Base-by-base conservation (phyloP, 2,888 invertebrate species). In the Callyntrura sp. region DNA sequence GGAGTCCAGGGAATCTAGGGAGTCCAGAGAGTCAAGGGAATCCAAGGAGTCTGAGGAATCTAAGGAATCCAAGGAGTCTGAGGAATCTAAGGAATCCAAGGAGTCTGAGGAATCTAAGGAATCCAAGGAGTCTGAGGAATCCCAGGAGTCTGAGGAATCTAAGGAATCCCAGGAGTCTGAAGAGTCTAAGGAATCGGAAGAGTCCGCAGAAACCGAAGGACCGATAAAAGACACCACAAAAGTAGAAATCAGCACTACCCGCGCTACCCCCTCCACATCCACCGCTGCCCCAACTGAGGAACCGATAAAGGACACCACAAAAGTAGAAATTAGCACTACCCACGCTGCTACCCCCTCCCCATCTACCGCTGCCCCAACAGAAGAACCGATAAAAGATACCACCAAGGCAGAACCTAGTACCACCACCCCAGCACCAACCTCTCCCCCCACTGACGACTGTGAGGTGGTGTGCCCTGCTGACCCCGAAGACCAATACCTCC, bases 401-500 rank as follows among this genome's bases (percentile, higher is more conserved):
- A 5, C 20, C 12, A 55, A 9, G 3, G 12, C 4, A n/a, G 25
- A 51, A 35, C 57, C 81, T 35, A 35, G 20, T 0, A 35, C 43
- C 25, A 14, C 82, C 4, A 20, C 81, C 28, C 82, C 57, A 4
- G 9, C 83, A 48, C 5, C 62, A 12, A 65, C 20, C 20, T 8
- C 65, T 45, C 3, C 48, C 17, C 65, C 83, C 35, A 23, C 14
- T 1, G 23, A 23, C 17, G 62, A 73, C 12, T 85, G 85, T 48
- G 51, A 78, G 0, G 78, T 85, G 6, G 78, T 48, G 20, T 87
- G 87, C 9, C 14, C 12, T 3, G n/a, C n/a, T n/a, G n/a, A n/a
- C n/a, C 35, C 51, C 8, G 85, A 20, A 25, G 81, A 79, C 11
- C 79, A 87, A 14, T 90, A 90, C 17, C 81, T 70, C 3, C 20